Evolutionary conservation across 2,797 vertebrate genomes (phyloP).

Genomic region (Calcarius lapponicus): DNA sequence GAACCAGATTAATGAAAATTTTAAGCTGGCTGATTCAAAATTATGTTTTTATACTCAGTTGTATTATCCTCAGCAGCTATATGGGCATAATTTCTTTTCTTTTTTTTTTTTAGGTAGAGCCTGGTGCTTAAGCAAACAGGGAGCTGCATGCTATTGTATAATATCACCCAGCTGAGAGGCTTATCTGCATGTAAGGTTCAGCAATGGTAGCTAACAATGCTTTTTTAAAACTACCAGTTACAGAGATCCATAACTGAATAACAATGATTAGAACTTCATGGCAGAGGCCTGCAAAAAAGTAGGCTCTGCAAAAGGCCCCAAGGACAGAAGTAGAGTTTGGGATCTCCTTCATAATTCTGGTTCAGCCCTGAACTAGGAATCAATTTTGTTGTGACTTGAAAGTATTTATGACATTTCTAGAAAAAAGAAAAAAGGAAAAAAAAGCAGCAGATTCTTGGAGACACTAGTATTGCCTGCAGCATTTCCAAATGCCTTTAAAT

Average conservation of each 20-base stretch:
- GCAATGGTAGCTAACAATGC: neutral
- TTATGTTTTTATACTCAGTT: neutral
- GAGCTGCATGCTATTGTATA: neutral
- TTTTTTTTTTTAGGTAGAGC: neutral
- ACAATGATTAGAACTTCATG: neutral
- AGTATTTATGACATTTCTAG: neutral
- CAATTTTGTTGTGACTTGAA: neutral
- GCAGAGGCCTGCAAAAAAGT: neutral
- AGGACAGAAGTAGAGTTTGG: neutral
- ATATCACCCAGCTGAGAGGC: neutral
- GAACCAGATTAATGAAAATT: constrained; percentile 38
- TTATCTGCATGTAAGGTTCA: neutral
- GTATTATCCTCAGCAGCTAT: neutral
- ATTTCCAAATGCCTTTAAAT: neutral
- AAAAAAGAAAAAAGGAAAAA: neutral
- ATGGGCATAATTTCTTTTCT: neutral
- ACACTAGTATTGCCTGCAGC: neutral
- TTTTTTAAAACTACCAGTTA: neutral
- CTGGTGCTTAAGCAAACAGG: neutral
- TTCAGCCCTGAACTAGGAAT: neutral
- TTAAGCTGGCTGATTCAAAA: neutral
- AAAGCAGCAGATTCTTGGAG: neutral
- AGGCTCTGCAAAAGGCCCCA: neutral
- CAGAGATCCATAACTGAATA: neutral
- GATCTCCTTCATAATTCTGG: neutral